Conservation (phyloP, 2,888 invertebrate genomes). For the Lordiphosa fenestrarum region DNA sequence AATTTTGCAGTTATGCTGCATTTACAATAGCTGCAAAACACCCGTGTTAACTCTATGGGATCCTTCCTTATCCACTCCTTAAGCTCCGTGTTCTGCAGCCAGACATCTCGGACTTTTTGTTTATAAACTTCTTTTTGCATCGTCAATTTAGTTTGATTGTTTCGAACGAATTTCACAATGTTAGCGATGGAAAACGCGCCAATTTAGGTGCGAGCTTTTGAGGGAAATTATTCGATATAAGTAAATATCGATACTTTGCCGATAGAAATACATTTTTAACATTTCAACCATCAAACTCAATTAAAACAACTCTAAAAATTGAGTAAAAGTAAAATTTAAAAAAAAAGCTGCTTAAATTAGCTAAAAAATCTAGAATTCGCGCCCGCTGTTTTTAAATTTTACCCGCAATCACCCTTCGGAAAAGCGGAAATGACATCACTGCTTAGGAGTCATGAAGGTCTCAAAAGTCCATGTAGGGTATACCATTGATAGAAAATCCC, state of each 20-base stretch:
- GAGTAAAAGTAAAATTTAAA: too few species aligned
- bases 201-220: conserved; percentile 3
- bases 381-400: too few species aligned
- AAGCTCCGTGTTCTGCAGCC: too few species aligned
- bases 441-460: too few species aligned
- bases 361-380: too few species aligned
- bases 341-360: too few species aligned
- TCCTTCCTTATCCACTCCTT: conserved; percentile 1
- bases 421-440: neutral
- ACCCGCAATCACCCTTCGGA: too few species aligned
- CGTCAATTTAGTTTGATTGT: conserved; percentile 4
- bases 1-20: too few species aligned
- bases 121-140: conserved; percentile 9
- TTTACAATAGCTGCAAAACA: neutral
- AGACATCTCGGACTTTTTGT: neutral
- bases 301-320: too few species aligned
- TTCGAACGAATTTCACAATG: conserved; percentile 16
- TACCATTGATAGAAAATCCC: too few species aligned
- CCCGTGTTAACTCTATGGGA: conserved; percentile 2
- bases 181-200: conserved; percentile 5
- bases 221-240: conserved; percentile 1
- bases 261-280: conserved; percentile 5
- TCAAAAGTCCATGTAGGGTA: too few species aligned
- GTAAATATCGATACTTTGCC: conserved; percentile 11
- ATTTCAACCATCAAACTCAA: too few species aligned